Percentiles rank a stretch among this genome's conserved stretches.
These are phyloP conservation scores for Polyommatus icarus DNA, from an alignment of 2,888 invertebrate species.

Conservation along the genomic window DNA sequence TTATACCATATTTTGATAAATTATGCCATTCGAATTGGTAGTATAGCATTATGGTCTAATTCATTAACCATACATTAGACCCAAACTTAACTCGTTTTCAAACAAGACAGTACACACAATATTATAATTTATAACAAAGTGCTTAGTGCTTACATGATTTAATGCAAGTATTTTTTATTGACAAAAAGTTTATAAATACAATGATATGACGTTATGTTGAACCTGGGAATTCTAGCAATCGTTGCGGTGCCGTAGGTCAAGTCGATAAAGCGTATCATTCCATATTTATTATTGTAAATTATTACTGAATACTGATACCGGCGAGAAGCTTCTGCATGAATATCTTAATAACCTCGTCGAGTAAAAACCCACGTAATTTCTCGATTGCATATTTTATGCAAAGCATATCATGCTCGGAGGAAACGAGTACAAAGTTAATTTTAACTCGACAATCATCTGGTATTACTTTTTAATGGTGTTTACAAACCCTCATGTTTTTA, in stretches of 20 bases:
- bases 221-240: constrained; percentile 1
- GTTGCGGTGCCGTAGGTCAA: neutral
- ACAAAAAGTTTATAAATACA: neutral
- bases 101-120: no score
- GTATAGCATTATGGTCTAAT: no score
- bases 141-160: no score
- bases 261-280: neutral
- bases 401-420: neutral
- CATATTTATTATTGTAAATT: constrained; percentile 22
- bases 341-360: neutral
- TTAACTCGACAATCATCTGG: constrained; percentile 3
- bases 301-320: neutral
- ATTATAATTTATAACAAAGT: no score
- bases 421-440: neutral
- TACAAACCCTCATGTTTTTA: neutral
- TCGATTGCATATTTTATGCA: neutral
- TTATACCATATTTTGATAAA: no score
- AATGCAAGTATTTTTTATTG: no score
- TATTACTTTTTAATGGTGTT: neutral
- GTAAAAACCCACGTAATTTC: constrained; percentile 7
- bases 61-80: no score
- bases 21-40: no score
- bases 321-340: neutral
- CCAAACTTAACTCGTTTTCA: no score
- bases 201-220: neutral